Evolutionary conservation across 1,140 invertebrate genomes (phyloP), one percentile per base, ranked within the genome.

Genomic region (Aethina tumida): DNA sequence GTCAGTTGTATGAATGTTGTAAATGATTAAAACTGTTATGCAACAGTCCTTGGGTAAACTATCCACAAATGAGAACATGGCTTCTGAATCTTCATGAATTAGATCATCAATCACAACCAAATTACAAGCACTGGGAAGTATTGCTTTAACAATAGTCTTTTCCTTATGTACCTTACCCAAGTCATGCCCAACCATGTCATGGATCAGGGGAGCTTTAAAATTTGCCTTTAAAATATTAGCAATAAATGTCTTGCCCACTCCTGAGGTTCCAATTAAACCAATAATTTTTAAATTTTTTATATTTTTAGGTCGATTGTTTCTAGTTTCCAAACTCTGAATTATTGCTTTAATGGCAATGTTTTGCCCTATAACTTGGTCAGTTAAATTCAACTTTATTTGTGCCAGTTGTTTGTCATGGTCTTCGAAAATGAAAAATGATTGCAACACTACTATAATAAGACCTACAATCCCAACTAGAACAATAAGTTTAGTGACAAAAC

Each of bases 81-180:
- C 25, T 15, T 21, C 22, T 13, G 12, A 13, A 34, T 41, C 39
- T 8, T 14, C 10, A 7, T 14, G 25, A 5, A 9, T 41, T 16
- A 41, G 35, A 21, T 41, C 39, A 27, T 41, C 39, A 18, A 41
- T 35, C 3, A 41, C 24, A 12, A 41, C 18, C 20, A 41, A 41
- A 41, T 41, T 41, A 10, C 33, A 35, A 10, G 30, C 33, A 22
- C 32, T 29, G n/a, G n/a, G 12, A 26, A 34, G 18, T 10, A 41
- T 25, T 16, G 25, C 7, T 8, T 26, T 13, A 14, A 41, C 12
- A 26, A 41, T 21, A 17, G 25, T 35, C 24, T 16, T 10, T 19
- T 14, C 14, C 19, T 27, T 13, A 14, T 5, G 14, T 17, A 34
- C 28, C 12, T 34, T 29, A 16, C 8, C 8, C 8, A 41, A 26